These are phyloP conservation scores for Triplophysa yarkandensis DNA, from an alignment of 2,797 vertebrate species.

Conservation along the genomic window DNA sequence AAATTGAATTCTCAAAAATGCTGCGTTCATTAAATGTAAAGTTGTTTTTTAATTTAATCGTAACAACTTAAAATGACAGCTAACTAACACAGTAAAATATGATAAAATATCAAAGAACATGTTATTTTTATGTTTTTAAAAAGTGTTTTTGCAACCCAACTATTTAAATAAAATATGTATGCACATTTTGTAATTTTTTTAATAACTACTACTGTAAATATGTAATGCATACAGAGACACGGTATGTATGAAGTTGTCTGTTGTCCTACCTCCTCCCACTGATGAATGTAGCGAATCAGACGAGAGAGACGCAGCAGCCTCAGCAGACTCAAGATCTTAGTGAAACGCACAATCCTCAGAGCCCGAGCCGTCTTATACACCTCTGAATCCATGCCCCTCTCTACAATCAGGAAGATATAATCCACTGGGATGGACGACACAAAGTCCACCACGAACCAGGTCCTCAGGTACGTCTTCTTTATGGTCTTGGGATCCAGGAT, in stretches of 20 bases:
- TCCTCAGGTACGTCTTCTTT: conserved; percentile 95
- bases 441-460: conserved; percentile 98
- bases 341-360: conserved; percentile 94
- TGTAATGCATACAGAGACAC: too few species aligned
- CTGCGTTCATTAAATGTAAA: too few species aligned
- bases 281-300: conserved; percentile 96
- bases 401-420: conserved; percentile 98
- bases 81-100: too few species aligned
- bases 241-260: not conserved
- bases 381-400: conserved; percentile 96
- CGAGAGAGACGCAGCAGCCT: conserved; percentile 88
- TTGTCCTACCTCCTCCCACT: conserved; percentile 92
- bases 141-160: too few species aligned
- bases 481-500: conserved; percentile 96
- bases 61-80: too few species aligned
- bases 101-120: too few species aligned
- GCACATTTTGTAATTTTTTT: too few species aligned
- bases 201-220: too few species aligned
- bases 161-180: too few species aligned
- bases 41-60: too few species aligned
- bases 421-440: conserved; percentile 98
- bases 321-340: conserved; percentile 94
- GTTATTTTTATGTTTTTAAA: too few species aligned
- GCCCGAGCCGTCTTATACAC: conserved; percentile 96
- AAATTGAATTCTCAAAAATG: too few species aligned